phyloP scores from a whole-genome alignment of 1,140 invertebrate species.

The Ceratina japonica region DNA sequence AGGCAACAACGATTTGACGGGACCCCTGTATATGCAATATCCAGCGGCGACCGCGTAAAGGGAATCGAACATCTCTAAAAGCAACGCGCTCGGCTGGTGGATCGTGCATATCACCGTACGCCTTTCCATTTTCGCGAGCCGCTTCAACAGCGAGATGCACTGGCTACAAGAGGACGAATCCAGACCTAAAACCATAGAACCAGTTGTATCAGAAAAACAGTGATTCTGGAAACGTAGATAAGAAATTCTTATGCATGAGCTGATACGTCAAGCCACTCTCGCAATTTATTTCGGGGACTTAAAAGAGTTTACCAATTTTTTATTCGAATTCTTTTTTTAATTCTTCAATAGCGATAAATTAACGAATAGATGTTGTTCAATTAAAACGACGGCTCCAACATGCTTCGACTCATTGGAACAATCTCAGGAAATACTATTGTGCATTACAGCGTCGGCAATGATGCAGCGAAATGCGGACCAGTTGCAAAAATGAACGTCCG shows the following conservation, averaged over 20 bases:
- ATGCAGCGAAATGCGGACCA: neutral
- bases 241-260: neutral
- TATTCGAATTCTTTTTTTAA: too few species aligned
- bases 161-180: slow-evolving; percentile 95
- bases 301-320: too few species aligned
- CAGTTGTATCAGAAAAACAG: neutral
- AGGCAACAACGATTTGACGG: slow-evolving; percentile 86
- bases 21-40: slow-evolving; percentile 93
- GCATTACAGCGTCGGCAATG: neutral
- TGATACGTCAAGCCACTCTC: too few species aligned
- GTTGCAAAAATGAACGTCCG: too few species aligned
- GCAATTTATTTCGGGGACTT: too few species aligned
- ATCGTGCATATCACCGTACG: slow-evolving; percentile 97
- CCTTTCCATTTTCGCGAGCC: slow-evolving; percentile 88
- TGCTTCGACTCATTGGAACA: neutral
- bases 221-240: neutral
- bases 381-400: neutral
- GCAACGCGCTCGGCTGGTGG: slow-evolving; percentile 96
- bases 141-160: slow-evolving; percentile 89
- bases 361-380: too few species aligned
- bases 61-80: slow-evolving; percentile 98
- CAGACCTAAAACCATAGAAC: slow-evolving; percentile 85
- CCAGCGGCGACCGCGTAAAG: slow-evolving; percentile 94
- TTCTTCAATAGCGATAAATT: too few species aligned
- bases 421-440: neutral